Base-by-base conservation (phyloP, 1,140 invertebrate genomes). In the Nephotettix cincticeps region DNA sequence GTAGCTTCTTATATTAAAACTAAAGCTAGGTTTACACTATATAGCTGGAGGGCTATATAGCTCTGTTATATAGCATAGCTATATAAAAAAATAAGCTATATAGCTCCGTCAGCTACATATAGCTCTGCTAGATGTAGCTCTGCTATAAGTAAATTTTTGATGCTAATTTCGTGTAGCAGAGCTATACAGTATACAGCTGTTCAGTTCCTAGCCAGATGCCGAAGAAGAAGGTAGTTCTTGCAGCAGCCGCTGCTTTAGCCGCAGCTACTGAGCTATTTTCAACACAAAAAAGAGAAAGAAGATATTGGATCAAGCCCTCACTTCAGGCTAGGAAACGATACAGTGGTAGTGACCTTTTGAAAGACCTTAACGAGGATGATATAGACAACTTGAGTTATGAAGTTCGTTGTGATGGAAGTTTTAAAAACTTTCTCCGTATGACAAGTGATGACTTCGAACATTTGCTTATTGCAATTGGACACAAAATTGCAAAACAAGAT, bases 281-380 rank as follows among this genome's bases (percentile, higher is more conserved):
- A 66, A 66, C 13, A 40, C 32, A 64, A 29, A 64, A 11, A 29
- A 64, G 19, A 64, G 61, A 66, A 36, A 36, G 29, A n/a, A 66
- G 64, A 66, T 32, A 36, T 40, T 66, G 64, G 64, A 66, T 66
- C 29, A 66, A 40, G 64, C 28, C 28, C 14, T 66, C 28, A 36
- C 32, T 66, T 66, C 64, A 66, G 32, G 32, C 64, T 66, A 66
- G 28, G 17, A 66, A 66, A 36, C 64, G 32, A 36, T 66, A 66
- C 64, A 66, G 64, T 66, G 32, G 64, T 36, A 40, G 64, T 66
- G 32, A 66, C 64, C 19, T 66, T 40, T 66, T 66, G 28, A 66
- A 66, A 66, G 64, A 66, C 32, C 32, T 66, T 66, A 66, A 66
- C 32, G 64, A 66, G 32, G 64, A 66, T 36, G 64, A 40, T 66